Conservation (phyloP, 37 sponge, comb jelly and placozoan genomes). For the Bolinopsis microptera region DNA sequence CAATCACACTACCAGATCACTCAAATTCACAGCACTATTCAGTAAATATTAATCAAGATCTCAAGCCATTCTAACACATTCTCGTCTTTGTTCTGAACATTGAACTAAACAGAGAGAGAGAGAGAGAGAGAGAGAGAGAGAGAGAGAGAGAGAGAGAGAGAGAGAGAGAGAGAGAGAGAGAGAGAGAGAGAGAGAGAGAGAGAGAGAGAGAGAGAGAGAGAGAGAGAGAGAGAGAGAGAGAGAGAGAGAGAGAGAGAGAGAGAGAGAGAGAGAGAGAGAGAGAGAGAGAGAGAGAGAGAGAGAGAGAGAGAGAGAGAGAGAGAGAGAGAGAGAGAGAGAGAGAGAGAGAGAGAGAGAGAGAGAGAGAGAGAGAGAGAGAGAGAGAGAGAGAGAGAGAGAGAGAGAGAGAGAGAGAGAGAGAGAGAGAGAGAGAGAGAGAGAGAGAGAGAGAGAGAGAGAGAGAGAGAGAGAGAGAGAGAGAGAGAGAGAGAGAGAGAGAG, state of each 20-base stretch:
- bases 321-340: conserved; percentile 7
- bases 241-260: background rate
- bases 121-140: background rate
- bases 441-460: no score
- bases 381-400: background rate
- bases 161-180: background rate
- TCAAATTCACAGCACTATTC: no score
- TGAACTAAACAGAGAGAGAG: background rate
- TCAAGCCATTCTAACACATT: no score
- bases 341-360: conserved; percentile 7
- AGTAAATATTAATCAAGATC: no score
- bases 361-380: background rate
- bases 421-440: no score
- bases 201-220: background rate
- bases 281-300: background rate
- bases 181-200: background rate
- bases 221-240: background rate
- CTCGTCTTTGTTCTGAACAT: no score
- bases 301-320: background rate
- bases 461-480: no score
- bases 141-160: background rate
- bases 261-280: background rate
- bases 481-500: no score
- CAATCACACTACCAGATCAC: no score
- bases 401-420: no score